Percentiles rank a stretch among this genome's conserved stretches.
phyloP scores from a whole-genome alignment of 2,797 vertebrate genomes.

The Varecia variegata region DNA sequence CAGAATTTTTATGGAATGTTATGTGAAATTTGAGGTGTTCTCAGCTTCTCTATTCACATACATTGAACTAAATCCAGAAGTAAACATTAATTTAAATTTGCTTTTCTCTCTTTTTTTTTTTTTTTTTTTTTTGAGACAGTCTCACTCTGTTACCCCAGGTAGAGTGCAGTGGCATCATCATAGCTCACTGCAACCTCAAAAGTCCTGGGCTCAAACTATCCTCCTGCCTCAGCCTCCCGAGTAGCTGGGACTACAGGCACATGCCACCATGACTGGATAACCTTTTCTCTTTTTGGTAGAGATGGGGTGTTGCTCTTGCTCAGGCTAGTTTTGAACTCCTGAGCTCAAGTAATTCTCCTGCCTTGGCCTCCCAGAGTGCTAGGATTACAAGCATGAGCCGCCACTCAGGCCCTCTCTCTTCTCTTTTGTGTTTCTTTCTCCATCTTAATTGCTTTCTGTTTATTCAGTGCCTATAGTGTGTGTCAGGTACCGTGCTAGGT shows the following conservation, averaged over 20 bases:
- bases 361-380: neutral
- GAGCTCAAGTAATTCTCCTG: neutral
- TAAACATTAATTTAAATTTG: no score
- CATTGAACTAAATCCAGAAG: no score
- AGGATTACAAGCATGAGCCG: neutral
- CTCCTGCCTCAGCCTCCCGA: neutral
- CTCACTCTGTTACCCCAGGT: neutral
- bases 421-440: neutral
- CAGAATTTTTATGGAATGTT: no score
- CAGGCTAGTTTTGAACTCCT: neutral
- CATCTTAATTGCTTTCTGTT: constrained; percentile 36
- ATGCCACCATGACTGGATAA: neutral
- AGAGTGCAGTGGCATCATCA: neutral
- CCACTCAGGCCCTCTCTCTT: neutral
- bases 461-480: neutral
- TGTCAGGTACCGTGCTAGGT: neutral
- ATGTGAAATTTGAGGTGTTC: no score
- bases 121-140: no score
- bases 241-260: neutral
- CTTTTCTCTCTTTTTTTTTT: no score
- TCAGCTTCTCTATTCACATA: no score
- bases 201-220: neutral
- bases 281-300: neutral
- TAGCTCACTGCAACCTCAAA: neutral
- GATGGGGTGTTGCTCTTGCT: neutral